Evolutionary conservation across 2,113 vertebrate genomes (phyloP), one percentile per base, ranked within the genome.

Genomic region (Thymallus thymallus): DNA sequence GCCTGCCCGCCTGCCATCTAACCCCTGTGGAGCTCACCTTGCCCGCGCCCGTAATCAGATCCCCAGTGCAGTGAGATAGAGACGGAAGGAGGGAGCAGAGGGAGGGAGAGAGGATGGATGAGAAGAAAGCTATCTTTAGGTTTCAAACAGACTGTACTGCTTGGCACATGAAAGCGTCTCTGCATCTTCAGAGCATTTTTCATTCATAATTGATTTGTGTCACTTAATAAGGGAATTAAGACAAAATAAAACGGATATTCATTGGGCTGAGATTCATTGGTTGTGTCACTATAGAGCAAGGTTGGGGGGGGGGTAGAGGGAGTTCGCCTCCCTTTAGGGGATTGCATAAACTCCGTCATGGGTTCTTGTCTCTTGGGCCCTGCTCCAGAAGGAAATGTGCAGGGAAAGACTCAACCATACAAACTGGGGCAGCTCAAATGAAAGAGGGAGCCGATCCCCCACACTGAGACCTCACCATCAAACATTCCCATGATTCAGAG

Each of bases 151-250:
- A 16, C 22, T 12, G 78, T 76, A 12, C 68, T 45, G 26, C 70
- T 64, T 51, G 71, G 35, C 35, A 89, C 81, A 84, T 83, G 60
- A 85, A 83, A 83, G 78, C 20, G 66, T 56, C 63, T 69, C 74
- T 76, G 80, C 71, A 62, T 77, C 69, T 63, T 74, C 70, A 30
- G 29, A 41, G 30, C 26, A 1, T 75, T 76, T 74, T 71, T 63
- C 78, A 85, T 86, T 76, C 79, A 86, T 88, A 88, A 89, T 90
- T 89, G 86, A 89, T 88, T 87, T 80, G 86, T 84, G 83, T 85
- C 87, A 41, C 35, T 85, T 85, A 85, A 85, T 84, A 69, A 88
- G 81, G 73, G 66, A 77, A 75, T 77, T 79, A 68, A n/a, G n/a
- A n/a, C n/a, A n/a, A n/a, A n/a, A n/a, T n/a, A n/a, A n/a, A n/a